phyloP scores from a whole-genome alignment of 2,113 vertebrate species.

The Anser brachyrhynchus region DNA sequence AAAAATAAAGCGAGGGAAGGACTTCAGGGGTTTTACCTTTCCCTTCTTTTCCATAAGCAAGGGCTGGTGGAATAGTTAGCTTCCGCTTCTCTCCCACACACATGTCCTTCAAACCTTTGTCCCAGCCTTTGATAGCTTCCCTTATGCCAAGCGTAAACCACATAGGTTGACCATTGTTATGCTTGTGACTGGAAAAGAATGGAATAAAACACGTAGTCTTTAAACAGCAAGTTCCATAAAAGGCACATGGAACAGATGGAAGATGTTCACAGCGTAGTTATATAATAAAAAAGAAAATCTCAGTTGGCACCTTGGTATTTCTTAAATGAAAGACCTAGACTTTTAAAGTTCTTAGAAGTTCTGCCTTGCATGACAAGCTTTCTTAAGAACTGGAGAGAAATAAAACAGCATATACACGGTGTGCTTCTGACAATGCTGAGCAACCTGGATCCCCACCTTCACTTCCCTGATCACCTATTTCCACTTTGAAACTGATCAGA shows the following conservation, averaged over 20 bases:
- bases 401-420: background rate
- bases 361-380: background rate
- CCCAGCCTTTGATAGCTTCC: constrained; percentile 94
- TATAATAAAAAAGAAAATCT: background rate
- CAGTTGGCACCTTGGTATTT: background rate
- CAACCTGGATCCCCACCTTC: background rate
- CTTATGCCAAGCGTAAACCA: constrained; percentile 95
- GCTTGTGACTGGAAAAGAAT: constrained; percentile 78
- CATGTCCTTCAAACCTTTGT: constrained; percentile 91
- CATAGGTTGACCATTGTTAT: constrained; percentile 89
- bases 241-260: background rate
- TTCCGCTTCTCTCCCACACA: constrained; percentile 92
- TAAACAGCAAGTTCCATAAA: background rate
- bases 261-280: background rate
- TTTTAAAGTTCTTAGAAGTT: background rate
- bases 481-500: background rate
- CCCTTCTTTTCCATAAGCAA: constrained; percentile 95
- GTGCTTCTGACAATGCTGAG: background rate
- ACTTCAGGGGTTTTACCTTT: constrained; percentile 82
- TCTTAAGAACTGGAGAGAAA: background rate
- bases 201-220: background rate
- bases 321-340: background rate
- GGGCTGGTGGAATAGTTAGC: constrained; percentile 85
- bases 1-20: background rate
- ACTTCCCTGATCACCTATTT: background rate